A percentile compares a stretch with the other conserved stretches of the same genome.
phyloP scores from a whole-genome alignment of 2,888 invertebrate genomes.

The Eudasyphora cyanicolor region DNA sequence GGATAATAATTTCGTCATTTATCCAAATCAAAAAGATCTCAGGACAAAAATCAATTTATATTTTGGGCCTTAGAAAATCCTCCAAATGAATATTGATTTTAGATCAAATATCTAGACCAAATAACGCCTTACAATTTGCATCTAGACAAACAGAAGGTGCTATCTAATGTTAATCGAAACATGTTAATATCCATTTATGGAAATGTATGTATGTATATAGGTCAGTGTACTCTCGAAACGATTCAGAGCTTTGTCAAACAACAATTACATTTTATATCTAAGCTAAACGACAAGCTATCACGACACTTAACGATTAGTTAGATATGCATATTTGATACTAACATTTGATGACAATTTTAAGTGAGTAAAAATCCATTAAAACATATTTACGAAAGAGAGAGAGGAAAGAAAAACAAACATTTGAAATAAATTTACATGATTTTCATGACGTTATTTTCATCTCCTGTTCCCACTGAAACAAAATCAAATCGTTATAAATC shows the following conservation, averaged over 20 bases:
- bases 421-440: slow-evolving; percentile 30
- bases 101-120: too few relatives aligned
- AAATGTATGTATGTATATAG: too few relatives aligned
- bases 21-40: too few relatives aligned
- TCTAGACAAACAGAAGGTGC: too few relatives aligned
- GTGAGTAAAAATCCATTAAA: slow-evolving; percentile 15
- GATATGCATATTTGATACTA: background rate
- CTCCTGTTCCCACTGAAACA: slow-evolving; percentile 4
- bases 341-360: slow-evolving; percentile 25
- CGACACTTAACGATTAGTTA: slow-evolving; percentile 43
- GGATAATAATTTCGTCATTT: too few relatives aligned
- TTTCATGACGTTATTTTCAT: slow-evolving; percentile 32
- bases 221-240: slow-evolving; percentile 27
- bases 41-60: too few relatives aligned
- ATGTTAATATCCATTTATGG: too few relatives aligned
- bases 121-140: too few relatives aligned
- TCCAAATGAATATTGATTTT: too few relatives aligned
- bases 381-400: background rate
- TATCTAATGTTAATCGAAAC: too few relatives aligned
- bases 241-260: background rate
- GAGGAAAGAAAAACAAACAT: background rate
- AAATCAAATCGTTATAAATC: slow-evolving; percentile 44
- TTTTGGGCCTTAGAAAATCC: too few relatives aligned
- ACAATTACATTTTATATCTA: background rate
- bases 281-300: slow-evolving; percentile 31